Conservation (phyloP, 2,888 invertebrate species). For the Lasioglossum vierecki region DNA sequence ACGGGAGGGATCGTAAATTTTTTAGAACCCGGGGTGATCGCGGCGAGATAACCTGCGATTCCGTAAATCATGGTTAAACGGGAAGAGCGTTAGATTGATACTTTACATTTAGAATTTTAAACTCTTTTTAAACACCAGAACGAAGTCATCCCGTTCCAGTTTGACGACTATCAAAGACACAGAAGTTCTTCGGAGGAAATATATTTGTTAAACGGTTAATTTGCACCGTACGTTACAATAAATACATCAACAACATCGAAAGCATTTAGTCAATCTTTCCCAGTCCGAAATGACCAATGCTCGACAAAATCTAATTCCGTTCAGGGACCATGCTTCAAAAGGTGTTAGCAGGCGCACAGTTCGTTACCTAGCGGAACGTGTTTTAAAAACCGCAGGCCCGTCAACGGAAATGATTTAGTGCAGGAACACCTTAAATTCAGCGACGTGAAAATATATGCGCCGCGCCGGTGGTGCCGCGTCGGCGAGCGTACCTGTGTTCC, state of each 20-base stretch:
- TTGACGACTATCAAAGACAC: background rate
- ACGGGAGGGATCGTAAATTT: slow-evolving; percentile 37
- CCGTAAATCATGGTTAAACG: background rate
- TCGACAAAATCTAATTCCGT: background rate
- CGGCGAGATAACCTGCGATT: background rate
- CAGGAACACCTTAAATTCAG: slow-evolving; percentile 33
- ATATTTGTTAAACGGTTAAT: background rate
- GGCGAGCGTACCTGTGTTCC: background rate
- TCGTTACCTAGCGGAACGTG: background rate
- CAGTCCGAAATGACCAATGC: background rate
- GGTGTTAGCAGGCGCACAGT: background rate
- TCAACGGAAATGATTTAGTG: slow-evolving; percentile 42
- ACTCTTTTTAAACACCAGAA: background rate
- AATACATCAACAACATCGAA: background rate
- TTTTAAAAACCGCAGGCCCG: background rate
- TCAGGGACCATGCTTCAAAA: background rate
- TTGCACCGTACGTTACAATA: too few species aligned
- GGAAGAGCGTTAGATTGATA: background rate
- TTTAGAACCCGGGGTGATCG: background rate
- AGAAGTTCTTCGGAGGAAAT: background rate
- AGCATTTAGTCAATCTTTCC: background rate
- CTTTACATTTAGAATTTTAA: background rate
- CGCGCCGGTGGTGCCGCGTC: background rate
- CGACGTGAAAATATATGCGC: slow-evolving; percentile 45
- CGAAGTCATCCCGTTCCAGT: background rate